Conservation (phyloP, 2,113 vertebrate genomes). For the Alligator mississippiensis region DNA sequence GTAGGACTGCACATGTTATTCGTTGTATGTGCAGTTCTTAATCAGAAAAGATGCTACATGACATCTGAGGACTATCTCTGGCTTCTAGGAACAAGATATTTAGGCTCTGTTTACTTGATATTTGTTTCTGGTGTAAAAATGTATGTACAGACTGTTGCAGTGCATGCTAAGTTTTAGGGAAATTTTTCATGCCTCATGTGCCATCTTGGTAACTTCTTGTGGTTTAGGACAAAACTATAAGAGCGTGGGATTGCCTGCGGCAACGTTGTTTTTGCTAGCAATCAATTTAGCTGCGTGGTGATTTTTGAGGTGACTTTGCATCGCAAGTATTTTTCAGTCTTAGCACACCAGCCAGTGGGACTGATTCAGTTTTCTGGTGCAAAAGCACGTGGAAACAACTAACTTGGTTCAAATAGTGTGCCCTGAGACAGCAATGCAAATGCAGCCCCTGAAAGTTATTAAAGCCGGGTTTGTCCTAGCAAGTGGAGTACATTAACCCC, state of each 20-base stretch:
- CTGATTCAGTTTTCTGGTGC: slow-evolving; percentile 32
- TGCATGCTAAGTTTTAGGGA: slow-evolving; percentile 51
- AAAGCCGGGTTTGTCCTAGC: slow-evolving; percentile 40
- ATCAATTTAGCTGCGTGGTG: slow-evolving; percentile 44
- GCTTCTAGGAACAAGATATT: slow-evolving; percentile 17
- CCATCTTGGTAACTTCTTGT: slow-evolving; percentile 13
- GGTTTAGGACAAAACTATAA: slow-evolving; percentile 33
- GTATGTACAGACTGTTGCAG: slow-evolving; percentile 19
- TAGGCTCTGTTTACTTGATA: slow-evolving; percentile 26
- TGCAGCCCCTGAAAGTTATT: slow-evolving; percentile 37
- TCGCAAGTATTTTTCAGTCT: slow-evolving; percentile 45
- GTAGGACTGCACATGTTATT: not conserved
- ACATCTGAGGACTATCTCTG: slow-evolving; percentile 12
- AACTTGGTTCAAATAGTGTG: not conserved
- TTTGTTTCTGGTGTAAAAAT: slow-evolving; percentile 33
- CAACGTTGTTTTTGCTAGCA: slow-evolving; percentile 62
- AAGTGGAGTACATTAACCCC: slow-evolving; percentile 40
- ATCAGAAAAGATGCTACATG: rapidly evolving
- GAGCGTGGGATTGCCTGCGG: slow-evolving; percentile 53
- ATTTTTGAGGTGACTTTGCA: slow-evolving; percentile 58
- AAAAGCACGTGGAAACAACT: slow-evolving; percentile 41
- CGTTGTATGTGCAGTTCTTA: not conserved
- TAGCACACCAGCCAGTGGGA: not conserved
- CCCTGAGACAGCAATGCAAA: not conserved
- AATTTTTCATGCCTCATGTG: slow-evolving; percentile 23